Base-by-base conservation (phyloP, 2,113 vertebrate genomes). In the Scomber japonicus region DNA sequence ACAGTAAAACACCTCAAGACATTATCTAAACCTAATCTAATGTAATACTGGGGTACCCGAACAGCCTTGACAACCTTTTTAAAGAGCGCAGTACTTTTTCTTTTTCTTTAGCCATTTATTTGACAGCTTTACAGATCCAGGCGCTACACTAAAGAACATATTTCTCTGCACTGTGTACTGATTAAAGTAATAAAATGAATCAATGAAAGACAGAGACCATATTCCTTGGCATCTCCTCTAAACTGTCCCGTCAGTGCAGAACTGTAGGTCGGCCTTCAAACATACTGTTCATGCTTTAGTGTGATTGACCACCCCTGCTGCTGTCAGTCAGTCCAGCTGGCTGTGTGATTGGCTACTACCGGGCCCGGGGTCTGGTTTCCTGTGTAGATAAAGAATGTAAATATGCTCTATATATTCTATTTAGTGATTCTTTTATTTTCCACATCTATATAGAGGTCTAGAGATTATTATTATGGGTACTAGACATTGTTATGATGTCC, bases 331-430 rank as follows among this genome's bases (percentile, higher is more conserved):
- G 60, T 78, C 31, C 35, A 75, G 68, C 50, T 71, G 66, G 82
- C 82, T 81, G 71, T 74, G 63, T 82, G 71, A 78, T 44, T 56
- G 86, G 76, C 78, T 62, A 48, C 35, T 46, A 50, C 61, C 30
- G 11, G 64, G 40, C 71, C 77, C 11, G 57, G 48, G 65, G 51
- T 81, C 44, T 82, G 27, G 69, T 57, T 46, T 87, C 75, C 56
- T 86, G 70, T 92, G 79, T 88, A 89, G 81, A 84, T 86, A 89
- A 61, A 84, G 67, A 91, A 89, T 93, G 91, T 94, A 92, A 86
- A 93, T 91, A 91, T n/a, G 57, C 71, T 87, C 88, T 82, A 88
- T 87, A 91, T 88, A 92, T 88, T 88, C 88, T 89, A 88, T 64
- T 81, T 72, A 91, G 78, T 40, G 11, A 86, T 71, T 14, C 78